phyloP scores from a whole-genome alignment of 2,797 vertebrate species.

The Anas bahamensis region DNA sequence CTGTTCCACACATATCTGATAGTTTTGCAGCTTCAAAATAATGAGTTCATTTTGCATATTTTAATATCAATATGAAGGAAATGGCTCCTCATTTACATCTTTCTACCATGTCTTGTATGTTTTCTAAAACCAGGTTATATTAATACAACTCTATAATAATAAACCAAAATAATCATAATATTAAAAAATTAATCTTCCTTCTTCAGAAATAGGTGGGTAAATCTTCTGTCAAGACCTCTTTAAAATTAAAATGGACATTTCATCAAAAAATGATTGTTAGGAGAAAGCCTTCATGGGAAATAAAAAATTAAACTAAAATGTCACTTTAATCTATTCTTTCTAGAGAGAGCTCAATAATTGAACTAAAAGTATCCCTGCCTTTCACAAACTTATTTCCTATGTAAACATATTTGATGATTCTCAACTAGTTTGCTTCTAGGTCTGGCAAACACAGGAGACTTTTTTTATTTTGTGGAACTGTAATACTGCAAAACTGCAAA shows the following conservation, averaged over 20 bases:
- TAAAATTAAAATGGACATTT: neutral
- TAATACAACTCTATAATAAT: neutral
- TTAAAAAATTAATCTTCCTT: neutral
- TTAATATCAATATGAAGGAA: neutral
- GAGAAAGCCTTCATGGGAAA: neutral
- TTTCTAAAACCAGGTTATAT: neutral
- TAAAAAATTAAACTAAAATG: neutral
- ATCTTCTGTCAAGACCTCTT: neutral
- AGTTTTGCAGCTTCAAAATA: neutral
- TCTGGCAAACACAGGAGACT: neutral
- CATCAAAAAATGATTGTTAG: neutral
- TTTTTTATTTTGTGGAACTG: neutral
- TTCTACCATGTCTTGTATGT: neutral
- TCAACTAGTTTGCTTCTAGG: neutral
- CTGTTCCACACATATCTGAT: rapidly evolving
- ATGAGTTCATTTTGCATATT: neutral
- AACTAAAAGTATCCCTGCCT: neutral
- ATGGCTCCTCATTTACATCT: neutral
- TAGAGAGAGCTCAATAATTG: neutral
- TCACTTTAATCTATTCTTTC: neutral
- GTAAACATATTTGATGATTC: neutral
- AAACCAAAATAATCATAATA: neutral
- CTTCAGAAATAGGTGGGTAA: neutral
- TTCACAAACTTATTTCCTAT: neutral
- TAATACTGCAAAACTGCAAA: neutral